Evolutionary conservation across 2,113 vertebrate genomes (phyloP), one percentile per base, ranked within the genome.

Genomic region (Junco hyemalis): DNA sequence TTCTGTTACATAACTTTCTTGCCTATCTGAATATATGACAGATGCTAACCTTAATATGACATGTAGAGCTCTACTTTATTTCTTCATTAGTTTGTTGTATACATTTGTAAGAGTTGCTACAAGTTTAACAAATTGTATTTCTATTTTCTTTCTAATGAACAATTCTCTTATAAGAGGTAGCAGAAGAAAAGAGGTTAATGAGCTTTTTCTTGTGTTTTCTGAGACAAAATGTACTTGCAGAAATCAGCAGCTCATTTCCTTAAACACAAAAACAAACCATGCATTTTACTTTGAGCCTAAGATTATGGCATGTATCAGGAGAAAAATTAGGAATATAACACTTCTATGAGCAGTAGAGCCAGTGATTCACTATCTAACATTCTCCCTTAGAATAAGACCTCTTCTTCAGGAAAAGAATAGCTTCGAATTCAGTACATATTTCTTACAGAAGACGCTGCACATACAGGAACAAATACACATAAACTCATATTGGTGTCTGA

Each of bases 171-270:
- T 29, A 66, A 90, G 61, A 74, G 7, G 10, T 4, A 92, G 29
- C n/a, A 86, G 65, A 84, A 66, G 3, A 5, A 61, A 76, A 56
- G 15, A 61, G 36, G 26, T 31, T 83, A 91, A 90, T 68, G 53
- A 89, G 26, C 1, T 51, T 76, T 50, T 51, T 4, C 10, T 64
- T 47, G 5, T 54, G 15, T 23, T 71, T 48, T 78, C 40, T 64
- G 36, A 64, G 35, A 44, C 19, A 77, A 89, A 84, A 78, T 54
- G 8, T 61, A 77, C n/a, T 92, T 73, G 31, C n/a, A 92, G 71
- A 86, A 77, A 80, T 86, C n/a, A 88, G 63, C 4, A 88, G 33
- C 45, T 86, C 31, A 45, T 93, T 94, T 94, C 64, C 42, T 73
- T 70, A 70, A 84, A 76, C 35, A 81, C n/a, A 60, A 66, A 50